Percentiles rank a stretch among this genome's conserved stretches.
phyloP scores from a whole-genome alignment of 2,113 vertebrate genomes.

The Erythrocercus mccallii region DNA sequence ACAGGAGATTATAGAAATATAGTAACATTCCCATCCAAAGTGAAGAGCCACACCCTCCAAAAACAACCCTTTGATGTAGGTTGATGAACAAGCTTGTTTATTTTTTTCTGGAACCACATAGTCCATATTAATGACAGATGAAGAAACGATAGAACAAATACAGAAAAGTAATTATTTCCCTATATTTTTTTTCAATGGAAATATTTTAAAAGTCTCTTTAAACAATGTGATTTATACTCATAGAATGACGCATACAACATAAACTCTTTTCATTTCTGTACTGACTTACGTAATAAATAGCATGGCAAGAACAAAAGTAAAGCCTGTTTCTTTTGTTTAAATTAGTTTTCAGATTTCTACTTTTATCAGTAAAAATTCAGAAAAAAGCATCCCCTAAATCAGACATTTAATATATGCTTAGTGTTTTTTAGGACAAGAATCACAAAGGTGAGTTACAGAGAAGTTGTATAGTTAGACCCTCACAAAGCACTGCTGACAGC shows the following conservation, averaged over 20 bases:
- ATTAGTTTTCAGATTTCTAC: neutral
- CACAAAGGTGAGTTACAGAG: neutral
- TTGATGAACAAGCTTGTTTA: slow-evolving; percentile 60
- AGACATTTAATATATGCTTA: neutral
- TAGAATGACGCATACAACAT: neutral
- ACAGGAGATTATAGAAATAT: neutral
- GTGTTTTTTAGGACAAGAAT: neutral
- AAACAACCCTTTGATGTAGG: slow-evolving; percentile 20
- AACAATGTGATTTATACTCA: neutral
- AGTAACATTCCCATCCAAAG: neutral
- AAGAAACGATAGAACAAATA: neutral
- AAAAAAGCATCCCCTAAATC: neutral
- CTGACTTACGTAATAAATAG: neutral
- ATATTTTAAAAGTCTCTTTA: neutral
- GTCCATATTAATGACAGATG: neutral
- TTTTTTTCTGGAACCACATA: slow-evolving; percentile 48
- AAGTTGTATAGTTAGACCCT: neutral
- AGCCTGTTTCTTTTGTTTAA: neutral
- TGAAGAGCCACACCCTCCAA: neutral
- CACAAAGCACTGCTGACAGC: neutral
- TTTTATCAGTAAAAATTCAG: slow-evolving; percentile 1
- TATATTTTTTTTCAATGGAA: neutral
- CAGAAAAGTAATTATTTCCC: neutral
- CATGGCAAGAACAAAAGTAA: neutral
- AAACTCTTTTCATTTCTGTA: neutral